Base-by-base conservation (phyloP, 2,797 vertebrate species). In the Dendrocincla tyrannina region DNA sequence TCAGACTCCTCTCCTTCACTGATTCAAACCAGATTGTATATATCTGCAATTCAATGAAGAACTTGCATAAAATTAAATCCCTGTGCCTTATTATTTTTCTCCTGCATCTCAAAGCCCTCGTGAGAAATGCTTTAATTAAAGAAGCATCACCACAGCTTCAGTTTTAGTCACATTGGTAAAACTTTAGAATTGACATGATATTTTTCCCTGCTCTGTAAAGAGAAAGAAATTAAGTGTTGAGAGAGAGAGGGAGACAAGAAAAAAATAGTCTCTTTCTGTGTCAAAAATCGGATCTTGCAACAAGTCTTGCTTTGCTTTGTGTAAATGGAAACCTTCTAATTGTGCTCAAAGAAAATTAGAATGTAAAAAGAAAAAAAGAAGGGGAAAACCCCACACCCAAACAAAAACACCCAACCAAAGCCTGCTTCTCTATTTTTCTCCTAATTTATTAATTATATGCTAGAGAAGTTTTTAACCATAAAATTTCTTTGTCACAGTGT, bases 91-190 rank as follows among this genome's bases (percentile, higher is more conserved):
- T 60, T 92, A 68, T 78, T 94, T 93, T 96, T 46, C 85, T 95
- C 30, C 50, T 78, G 37, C 82, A 93, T 85, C 87, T 94, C 79
- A 74, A 88, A 58, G 30, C 44, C 56, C 92, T 94, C 84, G 9
- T 17, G 86, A 95, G 95, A 91, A 70, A 58, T 64, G 32, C n/a
- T 97, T 97, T 97, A 98, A 97, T 97, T 97, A 97, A 97, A 93
- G 90, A 94, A 96, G 92, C 89, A 91, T 89, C 52, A 88, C 44
- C n/a, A 55, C 59, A 39, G 23, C 49, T 95, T 94, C 90, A 89
- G 81, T 93, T 96, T 94, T 56, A 83, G 76, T 94, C 95, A 66
- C 72, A 55, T 17, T 79, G 35, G 91, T 97, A 90, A 93, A 97
- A 96, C 16, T 70, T 79, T 32, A 94, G 62, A 86, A 89, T 11